Percentiles rank a stretch among this genome's conserved stretches.
These are phyloP conservation scores for Aplysia californica DNA, from an alignment of 1,140 invertebrate genomes.

Conservation along the genomic window DNA sequence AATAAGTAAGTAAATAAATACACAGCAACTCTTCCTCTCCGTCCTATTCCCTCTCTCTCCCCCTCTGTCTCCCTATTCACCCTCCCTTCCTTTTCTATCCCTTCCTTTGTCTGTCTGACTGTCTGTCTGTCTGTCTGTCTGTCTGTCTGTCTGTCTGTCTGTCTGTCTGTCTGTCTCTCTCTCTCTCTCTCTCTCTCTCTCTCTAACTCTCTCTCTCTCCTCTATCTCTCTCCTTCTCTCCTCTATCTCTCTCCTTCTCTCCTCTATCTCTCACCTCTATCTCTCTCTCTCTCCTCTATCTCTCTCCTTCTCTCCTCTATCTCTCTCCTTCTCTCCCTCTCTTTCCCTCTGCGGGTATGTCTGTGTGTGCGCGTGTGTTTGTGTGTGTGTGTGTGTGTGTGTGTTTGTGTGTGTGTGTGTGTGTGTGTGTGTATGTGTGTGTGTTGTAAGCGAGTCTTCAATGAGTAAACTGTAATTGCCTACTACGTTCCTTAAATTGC, in stretches of 20 bases:
- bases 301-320: not conserved
- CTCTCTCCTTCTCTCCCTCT: too few relatives aligned
- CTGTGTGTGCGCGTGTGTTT: too few relatives aligned
- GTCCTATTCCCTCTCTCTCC: constrained; percentile 1
- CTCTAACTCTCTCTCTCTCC: not conserved
- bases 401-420: too few relatives aligned
- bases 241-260: not conserved
- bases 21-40: not conserved
- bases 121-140: not conserved
- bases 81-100: not conserved
- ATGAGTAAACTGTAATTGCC: too few relatives aligned
- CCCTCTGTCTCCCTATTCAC: not conserved
- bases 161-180: not conserved
- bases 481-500: too few relatives aligned
- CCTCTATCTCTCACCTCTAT: not conserved
- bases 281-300: not conserved
- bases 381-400: too few relatives aligned
- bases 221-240: not conserved
- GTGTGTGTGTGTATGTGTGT: too few relatives aligned
- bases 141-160: not conserved
- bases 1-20: not conserved
- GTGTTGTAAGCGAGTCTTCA: too few relatives aligned
- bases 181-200: not conserved
- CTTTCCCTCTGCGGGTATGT: too few relatives aligned
- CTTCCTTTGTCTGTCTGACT: not conserved